These are phyloP conservation scores for Drosophila leontia DNA, from an alignment of 1,140 invertebrate species.

Conservation along the genomic window DNA sequence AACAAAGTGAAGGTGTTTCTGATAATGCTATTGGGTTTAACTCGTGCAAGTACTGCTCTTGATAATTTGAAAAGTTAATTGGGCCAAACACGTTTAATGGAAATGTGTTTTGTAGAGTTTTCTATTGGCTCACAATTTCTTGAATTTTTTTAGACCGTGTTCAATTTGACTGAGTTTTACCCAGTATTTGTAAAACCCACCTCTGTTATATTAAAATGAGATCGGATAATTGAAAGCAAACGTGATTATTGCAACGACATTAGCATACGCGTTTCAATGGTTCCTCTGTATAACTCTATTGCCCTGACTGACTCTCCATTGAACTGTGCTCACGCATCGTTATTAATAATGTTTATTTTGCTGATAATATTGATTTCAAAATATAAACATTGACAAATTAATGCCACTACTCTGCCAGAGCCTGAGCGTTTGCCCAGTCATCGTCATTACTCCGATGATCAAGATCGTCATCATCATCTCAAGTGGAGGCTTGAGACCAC, in stretches of 20 bases:
- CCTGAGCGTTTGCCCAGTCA: conserved; percentile 54
- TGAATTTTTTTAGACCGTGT: not conserved
- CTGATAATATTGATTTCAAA: conserved; percentile 78
- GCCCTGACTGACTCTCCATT: conserved; percentile 29
- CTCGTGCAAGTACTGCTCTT: conserved; percentile 3
- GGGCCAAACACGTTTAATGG: not conserved
- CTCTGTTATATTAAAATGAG: conserved; percentile 27
- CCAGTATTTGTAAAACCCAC: conserved; percentile 22
- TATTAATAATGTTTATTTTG: conserved; percentile 67
- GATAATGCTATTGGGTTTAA: conserved; percentile 16
- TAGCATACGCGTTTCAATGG: conserved; percentile 59
- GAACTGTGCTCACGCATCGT: conserved; percentile 55
- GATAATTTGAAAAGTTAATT: conserved; percentile 8
- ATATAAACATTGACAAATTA: conserved; percentile 79
- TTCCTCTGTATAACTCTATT: conserved; percentile 14
- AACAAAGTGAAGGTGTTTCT: conserved; percentile 30
- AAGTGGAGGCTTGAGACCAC: conserved; percentile 46
- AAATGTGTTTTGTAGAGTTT: not conserved
- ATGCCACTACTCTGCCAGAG: conserved; percentile 47
- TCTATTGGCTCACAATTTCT: not conserved
- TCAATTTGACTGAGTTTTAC: not conserved
- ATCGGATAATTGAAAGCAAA: conserved; percentile 20
- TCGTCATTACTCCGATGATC: conserved; percentile 18
- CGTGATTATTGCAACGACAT: conserved; percentile 32
- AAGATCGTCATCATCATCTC: conserved; percentile 50